Base-by-base conservation (phyloP, 2,797 vertebrate species). In the Darevskia nairensis region DNA sequence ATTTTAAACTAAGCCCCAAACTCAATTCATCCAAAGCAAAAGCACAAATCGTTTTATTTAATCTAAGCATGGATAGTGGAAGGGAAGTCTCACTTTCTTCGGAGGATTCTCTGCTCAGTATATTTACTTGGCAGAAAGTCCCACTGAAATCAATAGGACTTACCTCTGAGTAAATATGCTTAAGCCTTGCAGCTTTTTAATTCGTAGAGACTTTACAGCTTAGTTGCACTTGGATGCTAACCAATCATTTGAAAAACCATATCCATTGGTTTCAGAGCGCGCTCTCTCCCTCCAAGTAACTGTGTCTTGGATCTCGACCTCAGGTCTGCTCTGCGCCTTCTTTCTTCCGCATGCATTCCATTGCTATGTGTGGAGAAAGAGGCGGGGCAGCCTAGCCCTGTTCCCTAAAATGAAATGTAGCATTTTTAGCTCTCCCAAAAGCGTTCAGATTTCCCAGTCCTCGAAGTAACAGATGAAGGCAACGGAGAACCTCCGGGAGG, bases 371-470 rank as follows among this genome's bases (percentile, higher is more conserved):
- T 25, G 15, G 0, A 29, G 35, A 61, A 27, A 32, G 41, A 44
- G 55, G 21, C 17, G 27, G 23, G 21, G 8, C 23, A 5, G 4
- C 39, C 55, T 74, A 35, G 32, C 90, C 91, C 86, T 90, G 90
- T 86, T 89, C 81, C 50, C 84, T 81, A 92, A 55, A 80, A 89
- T 93, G 89, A 94, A 93, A 90, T 19, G 59, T 84, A 91, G 90
- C 44, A 2, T 83, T 89, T 93, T 84, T 23, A 32, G 13, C 55
- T 79, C 4, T 39, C 15, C 23, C 23, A 23, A 74, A 79, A 25
- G 8, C 41, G 77, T 92, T 91, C 11, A 17, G 75, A 72, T 88
- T 71, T 94, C 79, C 50, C 90, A 32, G 89, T 89, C 84, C 84
- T 91, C n/a, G 29, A 89, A 77, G 88, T 80, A 90, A 89, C 90